These are phyloP conservation scores for Panagrolaimus sp. DNA, from an alignment of 1,140 invertebrate species.

Conservation along the genomic window DNA sequence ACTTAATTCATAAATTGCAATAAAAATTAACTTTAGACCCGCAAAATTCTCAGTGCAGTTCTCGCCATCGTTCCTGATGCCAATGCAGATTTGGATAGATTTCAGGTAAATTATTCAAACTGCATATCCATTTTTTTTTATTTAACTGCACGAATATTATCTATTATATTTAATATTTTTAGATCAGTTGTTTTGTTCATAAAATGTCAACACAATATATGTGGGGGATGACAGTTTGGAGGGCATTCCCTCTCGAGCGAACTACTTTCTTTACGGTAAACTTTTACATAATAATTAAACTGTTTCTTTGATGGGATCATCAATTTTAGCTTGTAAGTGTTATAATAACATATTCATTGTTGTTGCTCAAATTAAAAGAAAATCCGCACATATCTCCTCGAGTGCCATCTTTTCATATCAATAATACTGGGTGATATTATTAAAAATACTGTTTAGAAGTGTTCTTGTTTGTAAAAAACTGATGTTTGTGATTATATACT, in stretches of 20 bases:
- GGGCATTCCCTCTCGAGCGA: constrained; percentile 51
- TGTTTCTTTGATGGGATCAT: not conserved
- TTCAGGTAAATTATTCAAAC: constrained; percentile 31
- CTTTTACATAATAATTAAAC: not conserved
- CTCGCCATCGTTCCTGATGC: constrained; percentile 45
- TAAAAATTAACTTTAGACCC: constrained; percentile 32
- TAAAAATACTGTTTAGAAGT: no score
- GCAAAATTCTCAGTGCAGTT: constrained; percentile 48
- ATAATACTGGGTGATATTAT: no score
- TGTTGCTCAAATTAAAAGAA: constrained; percentile 50
- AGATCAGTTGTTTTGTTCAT: constrained; percentile 53
- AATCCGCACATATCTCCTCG: constrained; percentile 40
- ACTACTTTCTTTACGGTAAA: constrained; percentile 51
- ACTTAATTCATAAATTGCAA: no score
- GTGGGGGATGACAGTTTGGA: constrained; percentile 53
- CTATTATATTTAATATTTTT: constrained; percentile 17
- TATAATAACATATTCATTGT: constrained; percentile 49
- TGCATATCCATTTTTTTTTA: no score
- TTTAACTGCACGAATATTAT: not conserved
- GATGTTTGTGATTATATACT: no score
- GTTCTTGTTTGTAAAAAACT: no score
- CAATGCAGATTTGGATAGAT: constrained; percentile 45
- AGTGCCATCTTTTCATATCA: not conserved
- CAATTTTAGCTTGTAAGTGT: constrained; percentile 48
- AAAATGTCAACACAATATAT: constrained; percentile 54